Evolutionary conservation across 2,113 vertebrate species (phyloP), one percentile per base, ranked within the genome.

Genomic region (Rhea americana): DNA sequence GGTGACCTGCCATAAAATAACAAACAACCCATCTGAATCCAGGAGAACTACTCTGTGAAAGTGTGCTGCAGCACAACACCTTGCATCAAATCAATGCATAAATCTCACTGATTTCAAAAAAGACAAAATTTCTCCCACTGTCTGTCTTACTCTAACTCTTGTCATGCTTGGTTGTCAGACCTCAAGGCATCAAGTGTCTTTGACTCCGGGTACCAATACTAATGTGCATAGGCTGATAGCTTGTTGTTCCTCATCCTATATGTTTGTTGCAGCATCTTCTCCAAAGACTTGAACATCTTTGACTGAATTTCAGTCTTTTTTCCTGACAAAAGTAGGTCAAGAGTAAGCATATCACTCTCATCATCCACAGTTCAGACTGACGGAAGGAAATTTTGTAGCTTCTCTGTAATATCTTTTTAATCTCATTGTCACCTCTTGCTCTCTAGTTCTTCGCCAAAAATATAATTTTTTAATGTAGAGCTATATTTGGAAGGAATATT

Each of bases 321-420:
- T 91, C 77, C 39, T 89, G 55, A 77, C 26, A 87, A 81, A 94
- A 93, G 63, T 91, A 81, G 85, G 68, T 96, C 75, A 89, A 53
- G 43, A 59, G 35, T 48, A 58, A 32, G 48, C 92, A 37, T 21
- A 13, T 81, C 28, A 30, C 37, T 87, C 15, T 80, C 71, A 78
- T 55, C 48, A 78, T 63, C 48, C 25, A n/a, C 1, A 3, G 63
- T 59, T 82, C 25, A 11, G 26, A 13, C 13, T 67, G 47, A 32
- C 67, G 55, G 85, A 72, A 91, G 16, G 55, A 89, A 63, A 65
- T 77, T 24, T 89, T 25, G 71, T 48, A 82, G 45, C 26, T 30
- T 45, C 47, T 73, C 50, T 87, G 4, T 8, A 47, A 37, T 66
- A n/a, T 13, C 9, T 70, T 41, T 7, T 65, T 91, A 15, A 74